A percentile compares a stretch with the other conserved stretches of the same genome.
Evolutionary conservation across 2,888 invertebrate species (phyloP).

Genomic region (Saturnia pavonia): DNA sequence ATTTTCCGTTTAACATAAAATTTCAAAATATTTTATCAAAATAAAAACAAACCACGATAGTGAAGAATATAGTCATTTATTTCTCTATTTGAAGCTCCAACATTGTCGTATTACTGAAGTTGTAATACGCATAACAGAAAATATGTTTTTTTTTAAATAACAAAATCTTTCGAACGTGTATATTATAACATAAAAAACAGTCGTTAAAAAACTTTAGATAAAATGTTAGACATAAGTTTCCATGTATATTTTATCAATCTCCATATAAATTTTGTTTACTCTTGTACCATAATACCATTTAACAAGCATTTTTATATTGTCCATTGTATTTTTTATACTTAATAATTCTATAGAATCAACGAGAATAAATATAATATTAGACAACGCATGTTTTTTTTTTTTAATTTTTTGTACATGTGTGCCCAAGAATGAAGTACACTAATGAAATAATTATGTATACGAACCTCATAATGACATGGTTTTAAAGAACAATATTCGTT

Average conservation of each 20-base stretch:
- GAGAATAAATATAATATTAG: neutral
- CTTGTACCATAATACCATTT: conserved; percentile 9
- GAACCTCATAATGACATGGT: neutral
- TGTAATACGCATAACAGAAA: conserved; percentile 54
- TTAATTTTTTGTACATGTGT: neutral
- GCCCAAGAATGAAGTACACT: neutral
- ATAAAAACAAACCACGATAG: conserved; percentile 74
- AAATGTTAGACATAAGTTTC: conserved; percentile 17
- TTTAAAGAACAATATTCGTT: neutral
- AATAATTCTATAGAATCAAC: conserved; percentile 3
- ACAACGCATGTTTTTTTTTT: neutral
- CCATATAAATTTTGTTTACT: conserved; percentile 7
- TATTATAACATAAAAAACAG: neutral
- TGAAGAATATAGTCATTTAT: conserved; percentile 76
- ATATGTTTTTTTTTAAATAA: neutral
- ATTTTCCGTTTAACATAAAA: neutral
- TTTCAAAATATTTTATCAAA: conserved; percentile 32
- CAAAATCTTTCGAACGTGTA: neutral
- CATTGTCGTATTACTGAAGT: conserved; percentile 48
- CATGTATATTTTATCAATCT: conserved; percentile 8
- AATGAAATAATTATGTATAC: neutral
- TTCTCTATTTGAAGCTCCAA: conserved; percentile 63
- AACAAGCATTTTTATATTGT: conserved; percentile 11
- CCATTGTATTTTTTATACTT: neutral
- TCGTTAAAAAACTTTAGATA: neutral